Base-by-base conservation (phyloP, 1,140 invertebrate genomes). In the Drosophila pseudoananassae region DNA sequence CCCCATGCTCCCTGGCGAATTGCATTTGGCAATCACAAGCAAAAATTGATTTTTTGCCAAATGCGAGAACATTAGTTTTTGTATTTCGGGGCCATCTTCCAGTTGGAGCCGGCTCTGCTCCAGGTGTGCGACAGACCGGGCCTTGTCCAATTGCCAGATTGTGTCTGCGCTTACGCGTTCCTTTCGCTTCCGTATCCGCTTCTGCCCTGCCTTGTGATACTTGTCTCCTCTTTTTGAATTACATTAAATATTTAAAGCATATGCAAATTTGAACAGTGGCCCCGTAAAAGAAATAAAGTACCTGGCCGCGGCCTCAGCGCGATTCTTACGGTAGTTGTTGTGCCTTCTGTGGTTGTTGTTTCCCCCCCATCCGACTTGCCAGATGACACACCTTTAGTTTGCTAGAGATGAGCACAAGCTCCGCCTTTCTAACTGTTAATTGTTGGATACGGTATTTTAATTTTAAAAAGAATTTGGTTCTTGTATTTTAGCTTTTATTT, bases 221-320 rank as follows among this genome's bases (percentile, higher is more conserved):
- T 72, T 76, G 75, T 82, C 78, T 82, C 71, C 71, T 72, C 74
- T 76, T 83, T 73, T 89, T 87, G 84, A 79, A 88, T 88, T 88
- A 73, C 84, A 88, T 88, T 88, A 89, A 88, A 88, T 89, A 88
- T 88, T 88, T 83, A 88, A 88, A 88, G 68, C 83, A 88, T 88
- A 88, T 88, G 83, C 83, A 88, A 88, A 89, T 88, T 88, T 88
- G 79, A 87, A 73, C 84, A 85, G 81, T 85, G 71, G 82, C 81
- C 73, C 66, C 71, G 63, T 85, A 69, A 83, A 87, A 79, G 55
- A 45, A 63, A 78, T 72, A 78, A 79, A 70, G 59, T 70, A 76
- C 75, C 76, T 82, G 60, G 29, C 50, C 60, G 78, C 78, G 69
- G 55, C 76, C 76, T 73, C 66, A 84, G 69, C 71, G 66, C 65